These are phyloP conservation scores for Synaphobranchus kaupii DNA, from an alignment of 2,797 vertebrate genomes.

Conservation along the genomic window DNA sequence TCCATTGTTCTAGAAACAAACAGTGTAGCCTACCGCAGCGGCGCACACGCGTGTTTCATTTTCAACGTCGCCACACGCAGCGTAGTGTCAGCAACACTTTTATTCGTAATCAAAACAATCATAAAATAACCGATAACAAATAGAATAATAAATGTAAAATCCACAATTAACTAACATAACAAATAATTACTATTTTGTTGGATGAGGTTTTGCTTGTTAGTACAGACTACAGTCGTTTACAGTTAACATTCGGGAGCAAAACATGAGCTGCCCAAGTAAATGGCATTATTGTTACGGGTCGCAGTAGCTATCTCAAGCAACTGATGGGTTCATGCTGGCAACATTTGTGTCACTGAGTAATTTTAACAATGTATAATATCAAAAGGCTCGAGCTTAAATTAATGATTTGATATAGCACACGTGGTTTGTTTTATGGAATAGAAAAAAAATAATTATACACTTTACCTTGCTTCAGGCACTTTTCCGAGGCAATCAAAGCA, in stretches of 20 bases:
- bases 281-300: not conserved
- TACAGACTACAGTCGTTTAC: not conserved
- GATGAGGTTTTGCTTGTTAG: not conserved
- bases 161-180: not conserved
- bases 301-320: constrained; percentile 3
- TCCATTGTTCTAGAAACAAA: constrained; percentile 32
- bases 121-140: not conserved
- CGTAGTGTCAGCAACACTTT: not conserved
- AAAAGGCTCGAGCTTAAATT: not conserved
- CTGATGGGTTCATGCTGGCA: not conserved
- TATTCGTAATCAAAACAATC: not conserved
- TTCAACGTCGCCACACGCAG: not conserved
- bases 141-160: not conserved
- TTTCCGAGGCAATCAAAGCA: constrained; percentile 50
- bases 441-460: not conserved
- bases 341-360: not conserved
- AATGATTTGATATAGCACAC: not conserved
- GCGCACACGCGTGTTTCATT: constrained; percentile 1
- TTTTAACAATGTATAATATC: not conserved
- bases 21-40: constrained; percentile 25
- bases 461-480: constrained; percentile 74
- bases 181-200: not conserved
- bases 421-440: not conserved
- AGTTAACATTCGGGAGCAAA: not conserved
- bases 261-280: not conserved